Percentiles rank a stretch among this genome's conserved stretches.
Conservation (phyloP, 2,113 vertebrate species). For the Lepisosteus oculatus region DNA sequence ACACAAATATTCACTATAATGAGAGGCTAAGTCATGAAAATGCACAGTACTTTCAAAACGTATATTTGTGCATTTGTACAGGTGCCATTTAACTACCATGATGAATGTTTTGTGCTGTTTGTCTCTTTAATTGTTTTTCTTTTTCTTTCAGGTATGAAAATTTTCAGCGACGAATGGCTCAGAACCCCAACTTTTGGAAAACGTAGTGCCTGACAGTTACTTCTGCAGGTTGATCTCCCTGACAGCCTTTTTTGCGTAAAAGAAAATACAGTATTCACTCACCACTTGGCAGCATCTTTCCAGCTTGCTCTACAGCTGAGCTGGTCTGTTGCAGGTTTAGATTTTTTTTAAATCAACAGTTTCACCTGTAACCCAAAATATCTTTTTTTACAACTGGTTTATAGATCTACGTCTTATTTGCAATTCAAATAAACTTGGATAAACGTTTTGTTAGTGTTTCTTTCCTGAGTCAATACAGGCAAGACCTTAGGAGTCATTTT, state of each 20-base stretch:
- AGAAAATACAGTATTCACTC: background rate
- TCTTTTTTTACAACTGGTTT: background rate
- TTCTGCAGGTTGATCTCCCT: no score
- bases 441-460: background rate
- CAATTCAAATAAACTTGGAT: background rate
- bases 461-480: background rate
- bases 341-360: background rate
- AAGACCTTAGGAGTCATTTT: background rate
- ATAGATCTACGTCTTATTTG: background rate
- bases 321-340: background rate
- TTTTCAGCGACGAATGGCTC: constrained; percentile 87
- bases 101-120: constrained; percentile 2
- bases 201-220: constrained; percentile 44
- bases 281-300: background rate
- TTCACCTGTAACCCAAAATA: background rate
- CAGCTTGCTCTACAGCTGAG: background rate
- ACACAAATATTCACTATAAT: no score
- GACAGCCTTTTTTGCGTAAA: no score
- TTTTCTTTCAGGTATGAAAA: constrained; percentile 82
- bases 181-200: constrained; percentile 96
- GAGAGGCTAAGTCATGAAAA: no score
- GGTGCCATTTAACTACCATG: background rate
- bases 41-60: no score
- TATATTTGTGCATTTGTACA: background rate
- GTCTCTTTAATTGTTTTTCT: background rate